Evolutionary conservation across 2,797 vertebrate species (phyloP).

Genomic region (Mallotus villosus): DNA sequence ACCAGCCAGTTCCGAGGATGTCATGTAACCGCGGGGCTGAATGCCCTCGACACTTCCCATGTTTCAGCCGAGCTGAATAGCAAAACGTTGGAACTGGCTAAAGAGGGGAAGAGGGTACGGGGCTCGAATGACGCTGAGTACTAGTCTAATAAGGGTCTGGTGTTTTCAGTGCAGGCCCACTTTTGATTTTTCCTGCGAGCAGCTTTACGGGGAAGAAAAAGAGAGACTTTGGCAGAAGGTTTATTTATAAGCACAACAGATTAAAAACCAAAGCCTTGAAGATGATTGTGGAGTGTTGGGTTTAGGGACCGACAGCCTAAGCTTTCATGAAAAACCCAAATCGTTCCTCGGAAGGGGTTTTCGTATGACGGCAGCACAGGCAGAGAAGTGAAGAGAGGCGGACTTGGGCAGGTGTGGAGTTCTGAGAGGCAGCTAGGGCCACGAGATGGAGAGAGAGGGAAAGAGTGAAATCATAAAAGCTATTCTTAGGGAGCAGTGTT

Average conservation of each 20-base stretch:
- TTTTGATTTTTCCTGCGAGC: background rate
- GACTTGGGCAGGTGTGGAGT: too few relatives aligned
- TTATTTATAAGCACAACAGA: background rate
- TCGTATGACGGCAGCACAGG: background rate
- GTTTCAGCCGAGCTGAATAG: background rate
- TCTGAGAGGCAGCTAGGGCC: background rate
- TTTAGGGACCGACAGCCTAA: background rate
- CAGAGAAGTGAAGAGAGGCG: background rate
- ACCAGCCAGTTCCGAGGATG: background rate
- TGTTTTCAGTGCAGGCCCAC: background rate
- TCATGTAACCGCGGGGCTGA: background rate
- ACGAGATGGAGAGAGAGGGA: too few relatives aligned
- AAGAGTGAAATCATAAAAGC: background rate
- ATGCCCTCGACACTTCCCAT: background rate
- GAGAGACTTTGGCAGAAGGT: background rate
- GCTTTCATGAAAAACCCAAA: background rate
- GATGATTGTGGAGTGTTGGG: background rate
- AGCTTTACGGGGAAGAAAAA: background rate
- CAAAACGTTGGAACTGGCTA: background rate
- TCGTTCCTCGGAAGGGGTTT: background rate
- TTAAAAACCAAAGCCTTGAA: background rate
- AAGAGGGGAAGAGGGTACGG: background rate
- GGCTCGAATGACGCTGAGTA: background rate
- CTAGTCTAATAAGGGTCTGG: background rate
- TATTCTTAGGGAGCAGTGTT: background rate